phyloP scores from a whole-genome alignment of 1,140 invertebrate genomes.

The Zaprionus camerounensis region DNA sequence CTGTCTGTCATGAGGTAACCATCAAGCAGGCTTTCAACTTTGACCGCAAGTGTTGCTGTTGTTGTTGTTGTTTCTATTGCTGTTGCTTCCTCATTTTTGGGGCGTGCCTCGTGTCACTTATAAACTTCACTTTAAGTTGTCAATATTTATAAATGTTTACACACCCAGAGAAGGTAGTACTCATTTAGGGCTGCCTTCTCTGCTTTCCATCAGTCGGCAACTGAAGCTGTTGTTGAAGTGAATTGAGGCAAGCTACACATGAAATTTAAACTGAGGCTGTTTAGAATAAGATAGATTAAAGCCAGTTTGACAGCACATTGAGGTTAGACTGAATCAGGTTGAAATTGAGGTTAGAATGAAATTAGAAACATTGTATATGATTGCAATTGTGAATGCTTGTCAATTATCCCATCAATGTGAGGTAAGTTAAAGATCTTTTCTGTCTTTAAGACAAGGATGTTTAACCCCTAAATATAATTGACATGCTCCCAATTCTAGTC shows the following conservation, averaged over 20 bases:
- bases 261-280: background rate
- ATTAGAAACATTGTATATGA: background rate
- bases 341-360: background rate
- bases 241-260: background rate
- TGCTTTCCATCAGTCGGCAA: conserved; percentile 3
- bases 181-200: background rate
- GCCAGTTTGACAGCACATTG: no score
- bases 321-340: no score
- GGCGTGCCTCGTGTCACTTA: conserved; percentile 68
- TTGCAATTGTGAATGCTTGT: background rate
- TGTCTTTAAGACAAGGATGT: no score
- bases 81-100: conserved; percentile 58
- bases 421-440: no score
- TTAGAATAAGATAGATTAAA: no score
- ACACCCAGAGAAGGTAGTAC: conserved; percentile 33
- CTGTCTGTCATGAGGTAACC: conserved; percentile 50
- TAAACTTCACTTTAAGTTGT: conserved; percentile 81
- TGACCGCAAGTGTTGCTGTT: conserved; percentile 72
- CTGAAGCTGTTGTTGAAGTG: background rate
- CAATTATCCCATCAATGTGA: background rate
- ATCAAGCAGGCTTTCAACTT: conserved; percentile 79
- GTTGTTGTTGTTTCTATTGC: conserved; percentile 46
- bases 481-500: no score
- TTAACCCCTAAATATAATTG: no score
- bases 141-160: conserved; percentile 82